Percentiles rank a stretch among this genome's conserved stretches.
phyloP scores from a whole-genome alignment of 2,797 vertebrate genomes.

The Steatocranus sp. region DNA sequence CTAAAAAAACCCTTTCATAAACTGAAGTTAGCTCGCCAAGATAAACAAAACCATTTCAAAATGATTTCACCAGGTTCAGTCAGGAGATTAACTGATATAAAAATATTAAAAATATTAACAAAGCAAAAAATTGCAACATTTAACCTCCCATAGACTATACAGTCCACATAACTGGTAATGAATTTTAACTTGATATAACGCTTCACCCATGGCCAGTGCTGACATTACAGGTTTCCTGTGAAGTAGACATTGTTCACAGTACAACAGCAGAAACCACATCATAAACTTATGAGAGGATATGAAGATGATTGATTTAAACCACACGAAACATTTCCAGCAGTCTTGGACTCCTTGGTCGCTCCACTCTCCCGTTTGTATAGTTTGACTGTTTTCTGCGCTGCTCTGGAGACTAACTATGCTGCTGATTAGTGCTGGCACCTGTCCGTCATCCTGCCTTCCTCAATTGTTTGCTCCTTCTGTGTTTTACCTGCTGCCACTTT shows the following conservation, averaged over 20 bases:
- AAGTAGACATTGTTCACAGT: background rate
- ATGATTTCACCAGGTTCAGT: background rate
- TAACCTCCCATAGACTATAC: background rate
- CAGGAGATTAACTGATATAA: background rate
- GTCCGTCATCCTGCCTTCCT: background rate
- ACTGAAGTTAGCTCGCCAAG: background rate
- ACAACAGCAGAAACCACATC: background rate
- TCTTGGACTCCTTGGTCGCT: background rate
- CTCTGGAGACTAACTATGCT: background rate
- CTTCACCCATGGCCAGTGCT: background rate
- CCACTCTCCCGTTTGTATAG: background rate
- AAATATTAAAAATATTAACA: background rate
- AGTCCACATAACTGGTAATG: background rate
- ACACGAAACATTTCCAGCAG: background rate
- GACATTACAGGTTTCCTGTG: background rate
- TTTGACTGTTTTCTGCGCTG: background rate
- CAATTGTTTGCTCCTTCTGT: background rate
- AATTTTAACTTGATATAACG: background rate
- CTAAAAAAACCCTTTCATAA: accelerated
- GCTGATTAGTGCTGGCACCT: background rate
- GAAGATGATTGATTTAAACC: background rate
- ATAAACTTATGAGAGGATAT: background rate
- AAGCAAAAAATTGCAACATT: background rate
- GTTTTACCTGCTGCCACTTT: background rate
- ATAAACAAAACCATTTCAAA: background rate